A percentile compares a stretch with the other conserved stretches of the same genome.
phyloP scores from a whole-genome alignment of 2,113 vertebrate genomes.

The Octodon degus region DNA sequence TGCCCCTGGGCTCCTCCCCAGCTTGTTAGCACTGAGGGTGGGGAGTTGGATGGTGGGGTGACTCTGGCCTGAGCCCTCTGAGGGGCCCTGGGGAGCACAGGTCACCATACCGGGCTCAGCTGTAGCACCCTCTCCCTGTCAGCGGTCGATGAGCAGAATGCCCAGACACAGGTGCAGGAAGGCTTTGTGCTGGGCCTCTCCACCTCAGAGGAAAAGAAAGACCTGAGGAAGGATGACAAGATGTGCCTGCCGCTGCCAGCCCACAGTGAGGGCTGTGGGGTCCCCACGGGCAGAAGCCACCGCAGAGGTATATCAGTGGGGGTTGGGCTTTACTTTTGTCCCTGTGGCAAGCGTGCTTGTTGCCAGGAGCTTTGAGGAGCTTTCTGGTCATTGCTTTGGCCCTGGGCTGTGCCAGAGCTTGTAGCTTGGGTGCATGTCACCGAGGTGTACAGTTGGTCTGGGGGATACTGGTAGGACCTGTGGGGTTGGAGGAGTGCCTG shows the following conservation, averaged over 20 bases:
- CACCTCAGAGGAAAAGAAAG: conserved; percentile 85
- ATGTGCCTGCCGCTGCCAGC: conserved; percentile 85
- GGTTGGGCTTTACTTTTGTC: accelerated
- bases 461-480: not conserved
- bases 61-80: not conserved
- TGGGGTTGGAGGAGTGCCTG: not conserved
- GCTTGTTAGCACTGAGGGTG: not conserved
- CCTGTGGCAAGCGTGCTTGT: accelerated
- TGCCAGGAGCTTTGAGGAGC: not conserved
- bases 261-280: conserved; percentile 84
- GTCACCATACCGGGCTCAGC: not conserved
- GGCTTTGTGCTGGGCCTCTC: conserved; percentile 87
- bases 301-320: conserved; percentile 87
- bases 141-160: conserved; percentile 98
- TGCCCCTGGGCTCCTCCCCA: not conserved
- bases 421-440: accelerated
- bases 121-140: not conserved
- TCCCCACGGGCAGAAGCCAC: conserved; percentile 84
- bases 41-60: not conserved
- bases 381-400: not conserved
- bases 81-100: not conserved
- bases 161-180: conserved; percentile 93
- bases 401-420: not conserved
- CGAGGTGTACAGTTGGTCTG: not conserved
- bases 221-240: conserved; percentile 85